Evolutionary conservation across 1,140 invertebrate genomes (phyloP).

Genomic region (Drosophila ohnishii): DNA sequence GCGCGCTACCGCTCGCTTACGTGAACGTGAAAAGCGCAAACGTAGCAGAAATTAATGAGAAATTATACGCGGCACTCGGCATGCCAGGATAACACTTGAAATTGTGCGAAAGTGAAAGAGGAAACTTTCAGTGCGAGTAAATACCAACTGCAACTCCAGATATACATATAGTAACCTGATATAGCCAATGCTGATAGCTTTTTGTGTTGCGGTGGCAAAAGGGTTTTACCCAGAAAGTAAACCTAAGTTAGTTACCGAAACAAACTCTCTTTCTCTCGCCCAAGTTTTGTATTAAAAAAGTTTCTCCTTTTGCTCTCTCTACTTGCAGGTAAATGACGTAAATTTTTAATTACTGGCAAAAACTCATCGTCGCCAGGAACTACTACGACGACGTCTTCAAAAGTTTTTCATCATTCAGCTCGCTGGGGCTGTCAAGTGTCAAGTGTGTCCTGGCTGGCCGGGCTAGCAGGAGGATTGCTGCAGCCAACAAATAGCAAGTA

Average conservation of each 20-base stretch:
- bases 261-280: neutral
- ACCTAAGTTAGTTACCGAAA: conserved; percentile 52
- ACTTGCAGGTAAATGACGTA: conserved; percentile 78
- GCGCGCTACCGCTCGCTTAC: conserved; percentile 11
- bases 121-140: conserved; percentile 28
- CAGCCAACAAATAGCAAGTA: conserved; percentile 38
- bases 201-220: conserved; percentile 37
- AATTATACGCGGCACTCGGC: conserved; percentile 58
- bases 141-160: conserved; percentile 12
- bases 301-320: conserved; percentile 60
- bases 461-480: conserved; percentile 20
- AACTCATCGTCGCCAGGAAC: conserved; percentile 48
- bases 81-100: conserved; percentile 30
- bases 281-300: conserved; percentile 78
- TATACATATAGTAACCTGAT: conserved; percentile 33
- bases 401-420: conserved; percentile 74
- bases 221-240: conserved; percentile 17
- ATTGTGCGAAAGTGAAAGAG: conserved; percentile 39
- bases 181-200: conserved; percentile 56
- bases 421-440: conserved; percentile 67
- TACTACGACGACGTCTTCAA: conserved; percentile 34
- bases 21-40: conserved; percentile 67
- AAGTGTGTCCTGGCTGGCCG: conserved; percentile 49
- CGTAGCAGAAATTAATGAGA: conserved; percentile 78
- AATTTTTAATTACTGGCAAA: conserved; percentile 77